Conservation (phyloP, 1,140 invertebrate genomes). For the Drosophila leontia region DNA sequence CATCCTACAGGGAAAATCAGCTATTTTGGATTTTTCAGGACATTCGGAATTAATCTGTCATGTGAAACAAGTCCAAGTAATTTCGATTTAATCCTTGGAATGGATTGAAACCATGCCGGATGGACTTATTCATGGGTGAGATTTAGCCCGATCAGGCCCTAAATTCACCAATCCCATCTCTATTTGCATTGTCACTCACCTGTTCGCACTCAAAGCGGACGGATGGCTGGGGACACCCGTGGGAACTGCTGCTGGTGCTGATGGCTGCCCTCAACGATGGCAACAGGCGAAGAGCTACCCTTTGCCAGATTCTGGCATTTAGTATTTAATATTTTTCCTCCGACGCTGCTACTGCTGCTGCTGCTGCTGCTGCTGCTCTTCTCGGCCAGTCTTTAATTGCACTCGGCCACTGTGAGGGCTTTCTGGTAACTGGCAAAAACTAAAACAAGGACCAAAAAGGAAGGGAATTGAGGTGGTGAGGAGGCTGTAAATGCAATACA, state of each 20-base stretch:
- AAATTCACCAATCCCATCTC: not conserved
- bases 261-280: not conserved
- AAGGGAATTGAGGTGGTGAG: conserved; percentile 10
- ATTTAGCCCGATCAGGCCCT: conserved; percentile 3
- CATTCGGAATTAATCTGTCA: not conserved
- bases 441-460: conserved; percentile 27
- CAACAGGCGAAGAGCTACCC: conserved; percentile 27
- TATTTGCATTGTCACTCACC: conserved; percentile 42
- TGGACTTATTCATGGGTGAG: not conserved
- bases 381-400: conserved; percentile 44
- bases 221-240: conserved; percentile 16
- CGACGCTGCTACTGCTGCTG: not conserved
- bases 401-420: conserved; percentile 16
- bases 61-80: not conserved
- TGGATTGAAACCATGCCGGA: not conserved
- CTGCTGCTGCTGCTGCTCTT: not conserved
- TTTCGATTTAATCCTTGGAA: not conserved
- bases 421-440: conserved; percentile 34
- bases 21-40: not conserved
- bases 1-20: no score
- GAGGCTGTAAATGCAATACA: conserved; percentile 20
- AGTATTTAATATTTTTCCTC: conserved; percentile 37
- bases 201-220: conserved; percentile 50
- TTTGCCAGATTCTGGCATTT: conserved; percentile 31
- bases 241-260: conserved; percentile 9